Evolutionary conservation across 2,888 invertebrate genomes (phyloP), one percentile per base, ranked within the genome.

Genomic region (Lasioglossum lativentre): DNA sequence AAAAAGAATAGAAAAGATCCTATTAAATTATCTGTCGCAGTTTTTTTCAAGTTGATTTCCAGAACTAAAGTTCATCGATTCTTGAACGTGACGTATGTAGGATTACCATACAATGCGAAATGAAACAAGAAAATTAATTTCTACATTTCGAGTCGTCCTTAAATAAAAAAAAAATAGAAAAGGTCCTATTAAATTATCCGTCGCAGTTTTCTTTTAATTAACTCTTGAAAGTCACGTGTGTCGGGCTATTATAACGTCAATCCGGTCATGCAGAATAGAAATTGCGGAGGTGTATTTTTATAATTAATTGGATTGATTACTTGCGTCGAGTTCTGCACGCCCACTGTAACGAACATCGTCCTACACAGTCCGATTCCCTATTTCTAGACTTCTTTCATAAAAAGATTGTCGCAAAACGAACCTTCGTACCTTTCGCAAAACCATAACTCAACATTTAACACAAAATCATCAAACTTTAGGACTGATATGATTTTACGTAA

Each of bases 271-370:
- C 38, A 34, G 68, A 38, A 68, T 23, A 38, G 4, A 38, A 34
- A 12, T 23, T 34, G 68, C 68, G 38, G 38, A 68, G 68, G 68
- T 47, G 38, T 74, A 79, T 74, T 66, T 27, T 47, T 59, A 5
- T 45, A 45, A 72, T 72, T 72, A 59, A 72, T 77, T 52, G 19
- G 30, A 38, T 23, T 56, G 34, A 68, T 68, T 38, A 23, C 40
- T 23, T 30, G 10, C 34, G 4, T 12, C 47, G 45, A 19, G 38
- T 2, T 2, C 30, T 14, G 27, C 3, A 40, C n/a, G 27, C 5
- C n/a, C 40, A 40, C 66, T 19, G 19, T 23, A 47, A 19, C 47
- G 63, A 63, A 30, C 63, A 16, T n/a, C 52, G n/a, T 52, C 34
- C 38, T 16, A 45, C 47, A 74, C 52, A 23, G 38, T 23, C 27